Conservation (phyloP, 2,888 invertebrate species). For the Acrobasis repandana region DNA sequence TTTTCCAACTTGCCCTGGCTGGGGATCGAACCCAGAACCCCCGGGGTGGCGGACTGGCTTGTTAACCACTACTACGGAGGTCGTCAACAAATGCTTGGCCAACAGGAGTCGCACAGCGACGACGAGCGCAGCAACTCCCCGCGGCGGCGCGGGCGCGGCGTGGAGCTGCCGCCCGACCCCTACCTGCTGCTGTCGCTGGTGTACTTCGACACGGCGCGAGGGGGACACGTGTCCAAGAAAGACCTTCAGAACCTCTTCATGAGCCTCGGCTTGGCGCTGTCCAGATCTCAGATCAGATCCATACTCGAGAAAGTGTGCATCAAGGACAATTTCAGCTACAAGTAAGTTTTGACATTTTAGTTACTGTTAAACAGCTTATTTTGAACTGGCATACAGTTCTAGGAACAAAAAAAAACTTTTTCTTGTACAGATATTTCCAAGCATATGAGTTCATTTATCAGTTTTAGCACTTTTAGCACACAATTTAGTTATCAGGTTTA, state of each 20-base stretch:
- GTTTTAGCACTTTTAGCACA: no score
- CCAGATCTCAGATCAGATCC: slow-evolving; percentile 93
- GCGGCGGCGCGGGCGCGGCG: slow-evolving; percentile 78
- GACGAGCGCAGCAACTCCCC: slow-evolving; percentile 69
- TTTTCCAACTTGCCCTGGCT: no score
- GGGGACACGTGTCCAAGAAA: slow-evolving; percentile 93
- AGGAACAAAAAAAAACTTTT: no score
- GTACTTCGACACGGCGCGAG: slow-evolving; percentile 96
- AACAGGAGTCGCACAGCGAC: slow-evolving; percentile 68
- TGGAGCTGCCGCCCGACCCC: slow-evolving; percentile 87
- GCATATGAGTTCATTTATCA: no score
- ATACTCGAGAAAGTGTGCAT: slow-evolving; percentile 91
- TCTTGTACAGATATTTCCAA: no score
- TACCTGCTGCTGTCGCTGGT: slow-evolving; percentile 93
- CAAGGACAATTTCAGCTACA: slow-evolving; percentile 90
- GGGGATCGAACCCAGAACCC: no score
- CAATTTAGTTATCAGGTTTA: no score
- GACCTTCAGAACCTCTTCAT: slow-evolving; percentile 96
- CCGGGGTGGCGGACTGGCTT: no score
- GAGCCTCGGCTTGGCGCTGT: slow-evolving; percentile 93
- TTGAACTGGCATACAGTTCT: no score
- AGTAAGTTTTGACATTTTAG: slow-evolving; percentile 57
- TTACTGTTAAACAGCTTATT: no score
- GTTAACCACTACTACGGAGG: no score
- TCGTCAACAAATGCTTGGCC: slow-evolving; percentile 20